Evolutionary conservation across 2,113 vertebrate genomes (phyloP).

Genomic region (Nannospalax galili): DNA sequence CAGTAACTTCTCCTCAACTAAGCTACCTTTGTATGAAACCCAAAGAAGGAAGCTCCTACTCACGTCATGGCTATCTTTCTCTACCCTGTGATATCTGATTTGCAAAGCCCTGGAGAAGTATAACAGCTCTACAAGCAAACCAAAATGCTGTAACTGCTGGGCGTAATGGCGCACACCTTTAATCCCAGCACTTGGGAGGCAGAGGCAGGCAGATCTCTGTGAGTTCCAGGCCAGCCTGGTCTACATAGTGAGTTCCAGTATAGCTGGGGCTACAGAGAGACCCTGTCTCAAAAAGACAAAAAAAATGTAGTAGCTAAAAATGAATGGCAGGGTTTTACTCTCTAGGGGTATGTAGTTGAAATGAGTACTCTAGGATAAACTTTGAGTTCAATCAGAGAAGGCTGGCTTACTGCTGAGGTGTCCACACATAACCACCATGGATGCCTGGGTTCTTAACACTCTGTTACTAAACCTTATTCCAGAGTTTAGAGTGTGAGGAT

Average conservation of each 20-base stretch:
- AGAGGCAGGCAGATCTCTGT: too few species aligned
- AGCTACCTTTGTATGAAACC: not conserved
- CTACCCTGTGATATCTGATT: not conserved
- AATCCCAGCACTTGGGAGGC: too few species aligned
- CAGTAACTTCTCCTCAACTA: not conserved
- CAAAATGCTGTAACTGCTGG: constrained; percentile 73
- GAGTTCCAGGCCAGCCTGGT: too few species aligned
- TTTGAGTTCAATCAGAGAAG: constrained; percentile 63
- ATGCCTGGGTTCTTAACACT: not conserved
- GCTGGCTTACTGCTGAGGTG: constrained; percentile 54
- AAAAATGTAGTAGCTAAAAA: constrained; percentile 74
- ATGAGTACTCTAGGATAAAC: constrained; percentile 48
- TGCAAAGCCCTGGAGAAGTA: constrained; percentile 69
- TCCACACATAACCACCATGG: not conserved
- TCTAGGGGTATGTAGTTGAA: constrained; percentile 62
- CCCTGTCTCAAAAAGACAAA: too few species aligned
- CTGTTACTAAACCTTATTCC: not conserved
- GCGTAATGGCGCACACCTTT: too few species aligned
- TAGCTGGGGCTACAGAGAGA: too few species aligned
- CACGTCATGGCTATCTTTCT: not conserved
- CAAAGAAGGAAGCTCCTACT: constrained; percentile 34
- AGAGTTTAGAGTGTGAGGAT: not conserved
- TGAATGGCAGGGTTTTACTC: constrained; percentile 59
- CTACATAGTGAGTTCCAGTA: too few species aligned
- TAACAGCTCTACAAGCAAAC: constrained; percentile 73